Percentiles rank a stretch among this genome's conserved stretches.
Conservation (phyloP, 2,113 vertebrate genomes). For the Cyphomyrus plagiostoma region DNA sequence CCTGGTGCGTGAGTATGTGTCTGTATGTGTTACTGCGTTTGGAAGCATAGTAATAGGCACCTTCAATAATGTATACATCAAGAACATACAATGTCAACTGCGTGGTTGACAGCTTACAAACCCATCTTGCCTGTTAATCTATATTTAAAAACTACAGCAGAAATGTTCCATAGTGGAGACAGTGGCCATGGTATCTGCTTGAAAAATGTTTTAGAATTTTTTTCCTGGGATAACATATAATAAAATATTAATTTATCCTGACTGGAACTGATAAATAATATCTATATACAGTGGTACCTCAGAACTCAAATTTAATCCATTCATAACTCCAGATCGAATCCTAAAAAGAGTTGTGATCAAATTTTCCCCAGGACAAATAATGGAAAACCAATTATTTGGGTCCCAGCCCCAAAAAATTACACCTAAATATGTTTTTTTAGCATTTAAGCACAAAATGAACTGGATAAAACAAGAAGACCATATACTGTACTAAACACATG, state of each 20-base stretch:
- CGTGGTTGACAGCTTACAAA: not conserved
- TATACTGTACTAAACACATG: too few relatives aligned
- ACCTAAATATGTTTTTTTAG: too few relatives aligned
- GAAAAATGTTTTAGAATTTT: conserved; percentile 26
- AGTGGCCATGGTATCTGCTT: not conserved
- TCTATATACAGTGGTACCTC: too few relatives aligned
- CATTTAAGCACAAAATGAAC: too few relatives aligned
- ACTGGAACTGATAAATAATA: not conserved
- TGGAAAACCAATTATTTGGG: too few relatives aligned
- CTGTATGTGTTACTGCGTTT: not conserved
- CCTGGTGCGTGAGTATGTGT: not conserved
- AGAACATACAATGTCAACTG: not conserved
- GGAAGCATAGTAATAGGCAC: not conserved
- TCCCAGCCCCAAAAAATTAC: too few relatives aligned
- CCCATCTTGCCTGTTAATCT: not conserved
- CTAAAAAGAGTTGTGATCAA: too few relatives aligned
- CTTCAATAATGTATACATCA: not conserved
- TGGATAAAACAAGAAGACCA: too few relatives aligned
- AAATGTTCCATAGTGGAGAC: not conserved
- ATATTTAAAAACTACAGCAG: not conserved
- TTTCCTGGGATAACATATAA: conserved; percentile 37
- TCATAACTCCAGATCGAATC: too few relatives aligned
- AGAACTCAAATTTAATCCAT: too few relatives aligned
- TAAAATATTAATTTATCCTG: conserved; percentile 29
- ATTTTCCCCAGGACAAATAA: too few relatives aligned